Conservation (phyloP, 2,888 invertebrate species). For the Hartigia nigra region DNA sequence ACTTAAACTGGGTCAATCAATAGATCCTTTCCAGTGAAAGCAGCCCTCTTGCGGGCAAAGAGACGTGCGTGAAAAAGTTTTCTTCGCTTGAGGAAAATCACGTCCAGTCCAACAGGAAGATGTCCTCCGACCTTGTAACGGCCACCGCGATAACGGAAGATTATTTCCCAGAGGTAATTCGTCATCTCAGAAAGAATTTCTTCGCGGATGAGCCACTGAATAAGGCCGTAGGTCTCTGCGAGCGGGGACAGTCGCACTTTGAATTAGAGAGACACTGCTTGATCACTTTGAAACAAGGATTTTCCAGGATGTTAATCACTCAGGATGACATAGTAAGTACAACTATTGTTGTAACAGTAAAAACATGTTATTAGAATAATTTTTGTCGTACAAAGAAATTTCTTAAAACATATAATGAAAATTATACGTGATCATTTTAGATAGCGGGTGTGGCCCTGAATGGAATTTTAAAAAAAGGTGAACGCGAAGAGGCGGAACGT, state of each 20-base stretch:
- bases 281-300: conserved; percentile 78
- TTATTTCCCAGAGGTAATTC: conserved; percentile 73
- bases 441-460: conserved; percentile 83
- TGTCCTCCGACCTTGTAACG: conserved; percentile 60
- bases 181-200: conserved; percentile 79
- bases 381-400: background rate
- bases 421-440: conserved; percentile 65
- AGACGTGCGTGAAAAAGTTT: conserved; percentile 51
- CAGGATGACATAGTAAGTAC: conserved; percentile 72
- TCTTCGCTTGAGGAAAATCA: background rate
- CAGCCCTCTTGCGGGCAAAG: conserved; percentile 38
- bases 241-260: conserved; percentile 76
- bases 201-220: conserved; percentile 89
- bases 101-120: conserved; percentile 36
- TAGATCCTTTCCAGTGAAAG: conserved; percentile 48
- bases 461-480: conserved; percentile 79
- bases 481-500: conserved; percentile 76
- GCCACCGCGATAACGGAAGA: conserved; percentile 67
- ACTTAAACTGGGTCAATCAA: conserved; percentile 64
- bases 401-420: background rate
- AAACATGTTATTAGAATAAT: background rate
- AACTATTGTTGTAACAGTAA: background rate
- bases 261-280: conserved; percentile 80
- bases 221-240: conserved; percentile 79
- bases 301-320: conserved; percentile 77